Base-by-base conservation (phyloP, 2,113 vertebrate species). In the Cisticola juncidis region DNA sequence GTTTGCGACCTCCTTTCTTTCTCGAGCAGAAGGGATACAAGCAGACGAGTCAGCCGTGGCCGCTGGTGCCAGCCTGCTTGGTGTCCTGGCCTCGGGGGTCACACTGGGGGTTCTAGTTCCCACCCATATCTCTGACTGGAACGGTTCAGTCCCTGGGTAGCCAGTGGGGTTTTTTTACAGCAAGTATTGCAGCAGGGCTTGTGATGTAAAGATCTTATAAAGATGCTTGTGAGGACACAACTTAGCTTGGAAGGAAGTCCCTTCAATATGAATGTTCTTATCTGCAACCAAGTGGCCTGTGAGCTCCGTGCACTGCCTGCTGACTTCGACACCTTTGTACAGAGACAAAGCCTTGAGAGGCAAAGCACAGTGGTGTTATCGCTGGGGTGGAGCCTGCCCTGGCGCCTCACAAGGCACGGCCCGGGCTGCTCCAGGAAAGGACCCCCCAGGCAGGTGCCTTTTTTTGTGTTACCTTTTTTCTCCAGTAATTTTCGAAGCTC, bases 11-110 rank as follows among this genome's bases (percentile, higher is more conserved):
- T 31, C 40, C 76, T 35, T 44, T 36, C 44, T 80, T 60, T 57
- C 11, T 25, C 1, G 2, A 65, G 42, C 18, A 33, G 22, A n/a
- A 44, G 21, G 12, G 36, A 11, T 48, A 23, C 25, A 74, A 42
- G 22, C 6, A 8, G 19, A 9, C 0, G 3, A 23, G 11, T 81
- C 42, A 74, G 47, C 9, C 33, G 7, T 0, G 1, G 56, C 11
- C 19, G 2, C 29, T 64, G 48, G 12, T 82, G 26, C 42, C 44
- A 62, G 33, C 14, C 35, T 54, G 40, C 6, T 58, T 54, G 24
- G 16, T 56, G 51, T 74, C 42, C 26, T 68, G 57, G 33, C 24
- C 31, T 40, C 1, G 0, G 3, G 9, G 11, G 4, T 1, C 48
- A 20, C 7, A 2, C 2, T 51, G 7, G 3, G 7, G 15, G 8